A percentile compares a stretch with the other conserved stretches of the same genome.
phyloP scores from a whole-genome alignment of 2,888 invertebrate species.

The Diogma glabrata region DNA sequence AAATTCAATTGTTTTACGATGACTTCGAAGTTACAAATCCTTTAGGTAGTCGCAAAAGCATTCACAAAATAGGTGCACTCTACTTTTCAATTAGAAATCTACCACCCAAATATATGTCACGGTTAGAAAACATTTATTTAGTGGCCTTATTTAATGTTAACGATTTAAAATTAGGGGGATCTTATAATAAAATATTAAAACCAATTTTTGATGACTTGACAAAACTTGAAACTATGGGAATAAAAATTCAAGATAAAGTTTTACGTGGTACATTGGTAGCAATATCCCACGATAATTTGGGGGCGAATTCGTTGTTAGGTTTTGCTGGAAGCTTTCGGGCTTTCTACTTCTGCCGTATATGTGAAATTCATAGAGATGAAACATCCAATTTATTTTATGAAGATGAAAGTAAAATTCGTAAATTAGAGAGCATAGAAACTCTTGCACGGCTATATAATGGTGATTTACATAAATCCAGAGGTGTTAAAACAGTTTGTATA shows the following conservation, averaged over 20 bases:
- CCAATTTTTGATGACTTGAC: constrained; percentile 10
- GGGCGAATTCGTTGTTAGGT: constrained; percentile 8
- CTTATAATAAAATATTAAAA: constrained; percentile 8
- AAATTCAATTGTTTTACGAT: neutral
- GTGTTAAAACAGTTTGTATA: constrained; percentile 2
- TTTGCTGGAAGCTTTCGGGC: constrained; percentile 7
- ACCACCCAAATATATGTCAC: neutral
- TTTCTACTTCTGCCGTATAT: constrained; percentile 8
- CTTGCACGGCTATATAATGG: neutral
- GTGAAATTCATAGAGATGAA: neutral
- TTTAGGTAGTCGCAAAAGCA: neutral
- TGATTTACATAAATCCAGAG: neutral
- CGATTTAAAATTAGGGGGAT: neutral
- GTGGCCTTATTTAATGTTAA: neutral
- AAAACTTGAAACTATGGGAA: neutral
- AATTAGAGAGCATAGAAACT: neutral
- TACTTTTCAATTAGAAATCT: neutral
- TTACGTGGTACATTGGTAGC: neutral
- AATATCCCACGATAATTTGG: constrained; percentile 11
- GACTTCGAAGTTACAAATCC: neutral
- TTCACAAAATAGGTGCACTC: no score
- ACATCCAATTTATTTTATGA: neutral
- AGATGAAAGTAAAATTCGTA: neutral
- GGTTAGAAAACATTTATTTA: neutral
- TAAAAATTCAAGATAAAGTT: neutral